Conservation (phyloP, 2,888 invertebrate genomes). For the Congeria kusceri region DNA sequence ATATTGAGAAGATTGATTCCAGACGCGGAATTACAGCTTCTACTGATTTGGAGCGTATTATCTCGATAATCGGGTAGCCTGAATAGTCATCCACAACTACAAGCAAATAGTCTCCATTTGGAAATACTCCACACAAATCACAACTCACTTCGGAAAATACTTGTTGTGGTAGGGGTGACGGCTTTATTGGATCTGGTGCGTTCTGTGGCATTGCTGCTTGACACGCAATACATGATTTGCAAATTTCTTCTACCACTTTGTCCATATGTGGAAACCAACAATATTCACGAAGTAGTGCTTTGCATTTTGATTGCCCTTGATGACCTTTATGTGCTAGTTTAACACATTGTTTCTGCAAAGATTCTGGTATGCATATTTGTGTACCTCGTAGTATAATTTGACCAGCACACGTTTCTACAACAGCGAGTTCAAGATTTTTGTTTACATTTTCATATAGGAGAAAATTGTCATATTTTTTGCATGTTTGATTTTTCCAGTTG, state of each 20-base stretch:
- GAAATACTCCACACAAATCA: conserved; percentile 53
- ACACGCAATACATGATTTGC: conserved; percentile 50
- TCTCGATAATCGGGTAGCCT: conserved; percentile 61
- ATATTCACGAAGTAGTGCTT: conserved; percentile 55
- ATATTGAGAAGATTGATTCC: conserved; percentile 48
- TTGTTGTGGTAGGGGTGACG: conserved; percentile 40
- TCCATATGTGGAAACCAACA: conserved; percentile 45
- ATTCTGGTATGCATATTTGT: conserved; percentile 57
- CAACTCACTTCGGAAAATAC: conserved; percentile 40
- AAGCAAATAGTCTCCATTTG: conserved; percentile 47
- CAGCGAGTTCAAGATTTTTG: too few species aligned
- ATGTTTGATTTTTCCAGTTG: neutral
- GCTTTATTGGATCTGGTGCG: conserved; percentile 43
- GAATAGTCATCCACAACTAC: conserved; percentile 64
- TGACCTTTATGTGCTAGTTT: conserved; percentile 68
- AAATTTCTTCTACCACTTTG: conserved; percentile 33
- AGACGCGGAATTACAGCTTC: conserved; percentile 45
- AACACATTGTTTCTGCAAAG: conserved; percentile 51
- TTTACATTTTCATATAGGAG: neutral
- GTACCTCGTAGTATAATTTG: conserved; percentile 20
- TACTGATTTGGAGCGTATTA: conserved; percentile 40
- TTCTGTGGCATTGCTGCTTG: neutral
- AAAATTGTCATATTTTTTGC: neutral
- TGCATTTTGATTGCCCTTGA: conserved; percentile 73
- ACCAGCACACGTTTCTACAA: too few species aligned